A percentile compares a stretch with the other conserved stretches of the same genome.
These are phyloP conservation scores for Actinopyga echinites DNA, from an alignment of 53 echinoderm and acorn worm genomes.

Conservation along the genomic window DNA sequence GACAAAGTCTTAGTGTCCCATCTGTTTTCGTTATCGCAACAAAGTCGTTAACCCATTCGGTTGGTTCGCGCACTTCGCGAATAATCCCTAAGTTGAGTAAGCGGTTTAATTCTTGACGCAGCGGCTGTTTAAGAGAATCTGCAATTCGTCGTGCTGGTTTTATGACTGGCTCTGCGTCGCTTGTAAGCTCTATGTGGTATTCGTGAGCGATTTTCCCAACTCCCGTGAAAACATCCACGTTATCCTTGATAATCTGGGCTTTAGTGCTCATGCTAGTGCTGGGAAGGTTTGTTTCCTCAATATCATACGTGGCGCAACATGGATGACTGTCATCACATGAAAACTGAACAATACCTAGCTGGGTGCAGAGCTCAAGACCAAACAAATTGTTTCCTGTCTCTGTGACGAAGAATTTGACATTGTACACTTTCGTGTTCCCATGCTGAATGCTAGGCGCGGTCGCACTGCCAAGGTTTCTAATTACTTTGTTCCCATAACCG, in stretches of 20 bases:
- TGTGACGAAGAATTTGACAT: no score
- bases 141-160: conserved; percentile 37
- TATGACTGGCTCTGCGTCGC: conserved; percentile 14
- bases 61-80: conserved; percentile 14
- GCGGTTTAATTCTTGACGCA: not conserved
- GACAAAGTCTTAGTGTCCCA: conserved; percentile 21
- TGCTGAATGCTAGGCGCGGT: not conserved
- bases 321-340: not conserved
- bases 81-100: conserved; percentile 2
- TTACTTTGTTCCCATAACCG: conserved; percentile 10
- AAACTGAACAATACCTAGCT: conserved; percentile 36
- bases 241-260: not conserved
- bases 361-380: conserved; percentile 31
- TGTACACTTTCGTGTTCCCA: no score
- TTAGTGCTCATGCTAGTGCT: not conserved
- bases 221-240: conserved; percentile 11
- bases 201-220: conserved; percentile 7
- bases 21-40: not conserved
- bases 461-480: conserved; percentile 30
- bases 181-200: conserved; percentile 30
- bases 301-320: no score
- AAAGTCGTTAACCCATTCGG: no score
- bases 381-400: no score
- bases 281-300: no score
- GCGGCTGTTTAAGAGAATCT: conserved; percentile 16